Conservation (phyloP, 2,113 vertebrate genomes). For the Saccopteryx leptura region DNA sequence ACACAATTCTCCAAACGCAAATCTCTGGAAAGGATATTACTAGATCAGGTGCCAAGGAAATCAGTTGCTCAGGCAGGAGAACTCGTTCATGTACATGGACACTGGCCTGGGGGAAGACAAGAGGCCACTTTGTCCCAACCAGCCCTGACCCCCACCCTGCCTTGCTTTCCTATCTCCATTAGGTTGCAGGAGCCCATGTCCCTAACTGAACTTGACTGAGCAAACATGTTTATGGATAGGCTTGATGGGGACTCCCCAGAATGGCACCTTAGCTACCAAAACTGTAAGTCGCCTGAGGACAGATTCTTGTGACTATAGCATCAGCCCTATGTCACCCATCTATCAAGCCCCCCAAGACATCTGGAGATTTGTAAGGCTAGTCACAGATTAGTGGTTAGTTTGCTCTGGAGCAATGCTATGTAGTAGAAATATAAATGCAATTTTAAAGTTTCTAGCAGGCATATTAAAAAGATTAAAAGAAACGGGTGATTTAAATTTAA, state of each 20-base stretch:
- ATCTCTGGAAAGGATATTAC: neutral
- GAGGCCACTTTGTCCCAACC: neutral
- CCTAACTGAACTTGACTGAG: neutral
- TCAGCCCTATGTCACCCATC: neutral
- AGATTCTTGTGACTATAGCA: conserved; percentile 29
- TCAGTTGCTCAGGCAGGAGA: neutral
- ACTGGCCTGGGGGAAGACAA: neutral
- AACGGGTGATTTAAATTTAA: conserved; percentile 26
- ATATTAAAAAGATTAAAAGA: conserved; percentile 31
- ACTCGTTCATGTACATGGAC: neutral
- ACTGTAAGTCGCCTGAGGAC: neutral
- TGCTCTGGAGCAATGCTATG: neutral
- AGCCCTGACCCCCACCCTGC: neutral
- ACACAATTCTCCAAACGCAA: conserved; percentile 10
- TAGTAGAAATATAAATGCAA: neutral
- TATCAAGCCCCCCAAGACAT: neutral
- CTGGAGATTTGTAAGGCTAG: neutral
- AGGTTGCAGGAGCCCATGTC: neutral
- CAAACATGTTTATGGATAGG: neutral
- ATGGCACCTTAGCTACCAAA: neutral
- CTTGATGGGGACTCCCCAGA: neutral
- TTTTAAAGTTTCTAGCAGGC: neutral
- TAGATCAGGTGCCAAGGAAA: conserved; percentile 44
- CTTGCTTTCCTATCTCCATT: neutral
- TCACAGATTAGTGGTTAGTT: neutral